Base-by-base conservation (phyloP, 2,888 invertebrate genomes). In the Cataglyphis altisquamis region DNA sequence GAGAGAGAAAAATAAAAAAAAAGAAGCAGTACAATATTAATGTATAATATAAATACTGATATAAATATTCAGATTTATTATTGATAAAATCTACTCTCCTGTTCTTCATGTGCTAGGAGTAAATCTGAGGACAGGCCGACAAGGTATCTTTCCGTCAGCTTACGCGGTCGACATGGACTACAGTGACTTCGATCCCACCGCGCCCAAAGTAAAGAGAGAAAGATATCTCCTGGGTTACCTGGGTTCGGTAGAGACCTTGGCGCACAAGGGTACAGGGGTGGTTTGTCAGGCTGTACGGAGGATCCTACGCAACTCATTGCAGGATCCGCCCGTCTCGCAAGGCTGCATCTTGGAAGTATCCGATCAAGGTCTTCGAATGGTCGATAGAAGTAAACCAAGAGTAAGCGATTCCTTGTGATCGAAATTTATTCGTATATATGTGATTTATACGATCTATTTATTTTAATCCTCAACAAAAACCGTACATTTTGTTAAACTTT, bases 151-250 rank as follows among this genome's bases (percentile, higher is more conserved):
- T 93, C 99, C 99, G 3, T 98, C 98, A 84, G 99, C 99, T 18
- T 99, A 99, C 93, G 99, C 98, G 41, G 99, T 99, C 36, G 99
- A 99, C 94, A 97, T 99, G 95, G 99, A 99, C 92, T 98, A 99
- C 95, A 98, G 98, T 92, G 99, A 99, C 92, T 99, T 99, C 94
- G 98, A 99, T 95, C 98, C 98, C 5, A 96, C 97, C 63, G 97
- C 97, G 90, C 97, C 97, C 87, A 97, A 98, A 95, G 97, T 97
- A 25, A 97, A 98, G 94, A 96, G 98, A 90, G 98, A 98, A 94
- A 96, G 98, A 89, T 98, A 98, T 95, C 96, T 98, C 82, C 95
- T 99, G 93, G 98, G 98, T 92, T 99, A 99, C 95, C 96, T 99
- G 94, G 99, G 99, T 0, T 99, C 99, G 0, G 98, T 99, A 73